Evolutionary conservation across 2,888 invertebrate species (phyloP), one percentile per base, ranked within the genome.

Genomic region (Melanostoma scalare): DNA sequence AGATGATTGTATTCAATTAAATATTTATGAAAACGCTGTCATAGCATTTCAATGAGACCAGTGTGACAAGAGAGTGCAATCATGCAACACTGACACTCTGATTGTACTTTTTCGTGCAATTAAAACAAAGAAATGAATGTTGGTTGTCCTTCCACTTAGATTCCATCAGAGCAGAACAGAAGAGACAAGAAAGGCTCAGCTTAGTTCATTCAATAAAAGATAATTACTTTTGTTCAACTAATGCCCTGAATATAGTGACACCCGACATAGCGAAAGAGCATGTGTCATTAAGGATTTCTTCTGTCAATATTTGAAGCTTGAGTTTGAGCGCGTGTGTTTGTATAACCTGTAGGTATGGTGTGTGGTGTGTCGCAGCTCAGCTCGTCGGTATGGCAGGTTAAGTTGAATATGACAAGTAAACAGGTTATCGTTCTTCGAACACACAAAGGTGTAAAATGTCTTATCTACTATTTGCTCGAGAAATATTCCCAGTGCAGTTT

Each of bases 1-100:
- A 76, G 65, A 76, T 20, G 20, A 20, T 81, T 81, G 61, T 50
- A 72, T 72, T 81, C 81, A 81, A 81, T 81, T 81, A 61, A 76
- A 67, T 52, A 81, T 81, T 81, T 72, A 81, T 81, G 67, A 76
- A 72, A 65, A 40, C 6, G 55, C 61, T 71, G 69, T 50, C 71
- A 38, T 48, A 38, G 65, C 75, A 75, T 75, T 80, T 80, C 76
- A 71, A 75, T 80, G 69, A 75, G 76, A 60, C 58, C 60, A 75
- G 73, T 73, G 67, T 31, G n/a, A 56, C 2, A 10, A 60, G 9
- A 35, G 65, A 36, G 44, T 65, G 50, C 20, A 20, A 20, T 55
- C 63, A 65, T 71, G 77, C 46, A 61, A 61, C n/a, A 20, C 46
- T 44, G 46, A 46, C 61, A 61, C 61, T 61, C 46, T 35, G 46